These are phyloP conservation scores for Cossypha heuglini DNA, from an alignment of 2,797 vertebrate species.

Conservation along the genomic window DNA sequence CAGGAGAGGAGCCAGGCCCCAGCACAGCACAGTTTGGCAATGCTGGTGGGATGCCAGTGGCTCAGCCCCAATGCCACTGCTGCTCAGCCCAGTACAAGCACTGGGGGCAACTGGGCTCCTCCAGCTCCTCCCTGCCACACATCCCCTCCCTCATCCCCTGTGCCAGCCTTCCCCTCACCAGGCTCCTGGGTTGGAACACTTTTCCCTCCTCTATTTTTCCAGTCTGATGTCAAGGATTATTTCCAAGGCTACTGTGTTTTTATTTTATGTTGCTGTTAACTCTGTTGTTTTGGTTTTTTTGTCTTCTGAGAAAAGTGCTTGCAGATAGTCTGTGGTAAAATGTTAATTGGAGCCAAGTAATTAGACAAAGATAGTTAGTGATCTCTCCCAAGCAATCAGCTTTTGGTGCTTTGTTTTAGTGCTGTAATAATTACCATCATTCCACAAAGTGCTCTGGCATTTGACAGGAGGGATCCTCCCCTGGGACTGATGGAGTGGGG, in stretches of 20 bases:
- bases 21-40: accelerated
- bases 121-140: background rate
- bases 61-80: accelerated
- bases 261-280: background rate
- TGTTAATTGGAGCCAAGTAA: constrained; percentile 70
- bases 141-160: background rate
- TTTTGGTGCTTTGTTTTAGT: constrained; percentile 49
- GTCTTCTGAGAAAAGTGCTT: background rate
- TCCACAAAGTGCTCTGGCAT: background rate
- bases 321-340: constrained; percentile 40
- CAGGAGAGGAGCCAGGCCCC: background rate
- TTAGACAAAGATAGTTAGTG: constrained; percentile 64
- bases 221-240: background rate
- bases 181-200: accelerated
- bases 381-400: constrained; percentile 60
- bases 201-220: background rate
- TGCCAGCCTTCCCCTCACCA: background rate
- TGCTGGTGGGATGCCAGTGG: background rate
- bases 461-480: constrained; percentile 5
- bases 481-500: background rate
- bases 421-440: constrained; percentile 27
- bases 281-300: background rate
- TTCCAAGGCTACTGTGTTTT: background rate
- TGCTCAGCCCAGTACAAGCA: background rate
- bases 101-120: background rate